Evolutionary conservation across 2,888 invertebrate genomes (phyloP).

Genomic region (Drosophila conformis): DNA sequence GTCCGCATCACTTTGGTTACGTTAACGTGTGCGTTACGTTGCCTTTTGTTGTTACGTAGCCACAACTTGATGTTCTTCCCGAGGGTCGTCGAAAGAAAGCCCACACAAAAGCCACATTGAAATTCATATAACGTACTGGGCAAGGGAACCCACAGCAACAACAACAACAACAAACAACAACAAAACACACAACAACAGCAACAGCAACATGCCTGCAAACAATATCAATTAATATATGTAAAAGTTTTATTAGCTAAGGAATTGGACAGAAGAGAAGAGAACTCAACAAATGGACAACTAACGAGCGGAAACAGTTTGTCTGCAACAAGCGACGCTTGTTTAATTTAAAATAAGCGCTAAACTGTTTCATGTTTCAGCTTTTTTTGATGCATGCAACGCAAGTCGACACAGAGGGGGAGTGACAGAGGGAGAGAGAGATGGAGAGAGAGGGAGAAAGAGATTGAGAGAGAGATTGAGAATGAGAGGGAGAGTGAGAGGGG

Average conservation of each 20-base stretch:
- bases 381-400: constrained; percentile 11
- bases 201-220: constrained; percentile 47
- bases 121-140: constrained; percentile 57
- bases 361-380: not conserved
- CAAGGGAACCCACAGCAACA: constrained; percentile 36
- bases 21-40: constrained; percentile 50
- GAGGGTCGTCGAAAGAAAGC: constrained; percentile 67
- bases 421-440: no score
- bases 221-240: constrained; percentile 65
- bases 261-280: constrained; percentile 28
- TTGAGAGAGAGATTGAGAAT: no score
- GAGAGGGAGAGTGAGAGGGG: no score
- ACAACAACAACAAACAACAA: not conserved
- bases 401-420: not conserved
- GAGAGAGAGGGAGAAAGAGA: no score
- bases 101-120: constrained; percentile 77
- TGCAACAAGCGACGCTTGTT: constrained; percentile 49
- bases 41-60: constrained; percentile 49
- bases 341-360: constrained; percentile 47
- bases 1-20: constrained; percentile 39
- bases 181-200: not conserved
- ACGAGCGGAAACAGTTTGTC: constrained; percentile 51
- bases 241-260: constrained; percentile 53
- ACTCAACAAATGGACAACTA: constrained; percentile 18
- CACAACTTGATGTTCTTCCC: constrained; percentile 2